These are phyloP conservation scores for Heterohyrax brucei DNA, from an alignment of 2,797 vertebrate genomes.

Conservation along the genomic window DNA sequence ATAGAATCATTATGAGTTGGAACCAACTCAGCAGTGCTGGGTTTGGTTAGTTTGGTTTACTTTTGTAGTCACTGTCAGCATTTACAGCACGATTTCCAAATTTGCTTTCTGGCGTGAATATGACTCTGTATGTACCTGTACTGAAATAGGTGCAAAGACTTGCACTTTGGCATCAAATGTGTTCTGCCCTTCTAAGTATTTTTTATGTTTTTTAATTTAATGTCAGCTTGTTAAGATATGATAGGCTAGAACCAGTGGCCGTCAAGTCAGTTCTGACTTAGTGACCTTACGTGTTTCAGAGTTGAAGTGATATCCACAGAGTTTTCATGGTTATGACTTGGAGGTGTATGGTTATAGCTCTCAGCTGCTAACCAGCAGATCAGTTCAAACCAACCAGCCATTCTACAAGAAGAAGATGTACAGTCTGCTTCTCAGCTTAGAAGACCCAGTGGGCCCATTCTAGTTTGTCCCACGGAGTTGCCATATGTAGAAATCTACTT, in stretches of 20 bases:
- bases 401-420: too few relatives aligned
- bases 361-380: too few relatives aligned
- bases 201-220: neutral
- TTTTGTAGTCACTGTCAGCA: neutral
- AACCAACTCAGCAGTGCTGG: too few relatives aligned
- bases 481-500: too few relatives aligned
- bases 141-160: neutral
- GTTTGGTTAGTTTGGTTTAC: neutral
- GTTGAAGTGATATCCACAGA: neutral
- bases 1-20: too few relatives aligned
- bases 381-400: too few relatives aligned
- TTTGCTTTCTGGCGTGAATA: neutral
- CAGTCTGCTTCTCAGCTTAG: too few relatives aligned
- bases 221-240: neutral
- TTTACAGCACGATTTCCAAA: neutral
- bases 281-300: neutral
- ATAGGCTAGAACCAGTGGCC: neutral
- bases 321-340: neutral
- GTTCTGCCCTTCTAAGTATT: neutral
- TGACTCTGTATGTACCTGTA: neutral
- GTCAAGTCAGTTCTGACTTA: neutral
- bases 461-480: too few relatives aligned
- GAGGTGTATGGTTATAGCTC: too few relatives aligned
- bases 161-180: neutral
- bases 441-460: too few relatives aligned